Conservation (phyloP, 2,797 vertebrate species). For the Numenius phaeopus region DNA sequence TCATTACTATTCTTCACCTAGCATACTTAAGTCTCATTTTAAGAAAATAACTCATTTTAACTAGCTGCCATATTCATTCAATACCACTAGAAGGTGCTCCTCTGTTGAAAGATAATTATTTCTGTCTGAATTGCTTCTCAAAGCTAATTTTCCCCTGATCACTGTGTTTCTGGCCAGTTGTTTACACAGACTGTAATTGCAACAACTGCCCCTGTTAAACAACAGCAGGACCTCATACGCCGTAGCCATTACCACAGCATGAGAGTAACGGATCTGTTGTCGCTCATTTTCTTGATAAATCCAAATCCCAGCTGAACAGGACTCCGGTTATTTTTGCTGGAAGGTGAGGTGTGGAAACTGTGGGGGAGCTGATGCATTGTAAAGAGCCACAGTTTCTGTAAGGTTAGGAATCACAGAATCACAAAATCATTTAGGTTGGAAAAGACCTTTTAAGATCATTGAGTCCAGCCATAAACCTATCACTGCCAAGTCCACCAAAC, state of each 20-base stretch:
- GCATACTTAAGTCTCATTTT: neutral
- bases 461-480: neutral
- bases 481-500: neutral
- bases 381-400: neutral
- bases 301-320: neutral
- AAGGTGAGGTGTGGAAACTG: neutral
- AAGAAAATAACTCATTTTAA: neutral
- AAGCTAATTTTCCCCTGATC: neutral
- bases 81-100: conserved; percentile 66
- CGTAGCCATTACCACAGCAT: neutral
- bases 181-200: neutral
- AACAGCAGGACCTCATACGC: neutral
- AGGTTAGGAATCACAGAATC: neutral
- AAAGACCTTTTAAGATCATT: neutral
- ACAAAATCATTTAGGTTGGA: neutral
- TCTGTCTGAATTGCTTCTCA: neutral
- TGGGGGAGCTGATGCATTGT: neutral
- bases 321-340: neutral
- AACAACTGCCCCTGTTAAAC: neutral
- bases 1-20: neutral
- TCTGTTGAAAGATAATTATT: conserved; percentile 18
- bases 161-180: neutral
- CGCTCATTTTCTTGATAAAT: neutral
- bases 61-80: neutral
- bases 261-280: neutral